phyloP scores from a whole-genome alignment of 2,113 vertebrate species.

The Hipposideros armiger region DNA sequence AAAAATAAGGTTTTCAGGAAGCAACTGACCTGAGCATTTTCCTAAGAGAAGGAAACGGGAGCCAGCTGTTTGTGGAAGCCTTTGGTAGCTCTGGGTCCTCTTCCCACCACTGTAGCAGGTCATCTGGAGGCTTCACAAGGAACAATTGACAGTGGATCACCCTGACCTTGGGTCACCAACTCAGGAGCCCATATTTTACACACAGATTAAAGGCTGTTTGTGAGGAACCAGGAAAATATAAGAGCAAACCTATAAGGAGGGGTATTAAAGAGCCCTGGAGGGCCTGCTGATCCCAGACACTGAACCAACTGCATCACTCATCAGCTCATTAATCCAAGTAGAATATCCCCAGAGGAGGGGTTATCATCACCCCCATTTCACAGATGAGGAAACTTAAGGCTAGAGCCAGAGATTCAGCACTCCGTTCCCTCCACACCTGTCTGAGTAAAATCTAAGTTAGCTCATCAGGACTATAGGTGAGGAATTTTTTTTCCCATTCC shows the following conservation, averaged over 20 bases:
- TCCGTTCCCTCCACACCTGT: neutral
- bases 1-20: conserved; percentile 57
- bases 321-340: neutral
- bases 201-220: neutral
- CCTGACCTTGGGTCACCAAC: neutral
- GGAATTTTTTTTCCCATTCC: neutral
- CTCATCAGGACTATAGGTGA: neutral
- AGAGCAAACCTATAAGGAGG: neutral
- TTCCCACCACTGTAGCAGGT: neutral
- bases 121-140: neutral
- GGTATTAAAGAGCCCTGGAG: neutral
- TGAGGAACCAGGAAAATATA: neutral
- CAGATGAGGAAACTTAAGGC: neutral
- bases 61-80: conserved; percentile 43
- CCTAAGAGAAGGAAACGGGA: conserved; percentile 66
- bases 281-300: neutral
- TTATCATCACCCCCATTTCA: neutral
- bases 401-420: neutral
- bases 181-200: neutral
- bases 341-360: neutral
- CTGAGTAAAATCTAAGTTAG: neutral
- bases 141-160: neutral
- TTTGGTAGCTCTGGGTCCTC: conserved; percentile 17
- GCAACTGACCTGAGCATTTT: conserved; percentile 55
- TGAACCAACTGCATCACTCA: too few species aligned